Evolutionary conservation across 2,113 vertebrate genomes (phyloP).

Genomic region (Coptodon bakossiorum): DNA sequence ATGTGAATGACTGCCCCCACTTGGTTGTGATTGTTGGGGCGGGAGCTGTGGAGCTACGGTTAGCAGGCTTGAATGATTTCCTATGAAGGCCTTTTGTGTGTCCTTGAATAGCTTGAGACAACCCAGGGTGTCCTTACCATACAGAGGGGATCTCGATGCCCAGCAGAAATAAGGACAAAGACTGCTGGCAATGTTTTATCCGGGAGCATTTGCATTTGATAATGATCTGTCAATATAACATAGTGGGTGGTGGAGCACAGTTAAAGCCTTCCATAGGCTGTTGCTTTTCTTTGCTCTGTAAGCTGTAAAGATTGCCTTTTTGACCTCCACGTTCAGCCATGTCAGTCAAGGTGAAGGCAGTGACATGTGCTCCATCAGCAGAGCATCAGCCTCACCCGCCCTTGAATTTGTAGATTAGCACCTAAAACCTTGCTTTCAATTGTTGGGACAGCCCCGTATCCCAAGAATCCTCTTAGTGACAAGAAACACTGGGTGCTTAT

Average conservation of each 20-base stretch:
- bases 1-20: conserved; percentile 24
- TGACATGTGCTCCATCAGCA: background rate
- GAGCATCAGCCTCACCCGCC: background rate
- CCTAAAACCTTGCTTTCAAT: conserved; percentile 53
- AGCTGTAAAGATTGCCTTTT: background rate
- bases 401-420: conserved; percentile 50
- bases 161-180: background rate
- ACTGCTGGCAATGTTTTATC: background rate
- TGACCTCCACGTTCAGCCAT: background rate
- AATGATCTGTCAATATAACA: background rate
- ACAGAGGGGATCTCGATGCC: conserved; percentile 10
- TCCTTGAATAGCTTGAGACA: conserved; percentile 23
- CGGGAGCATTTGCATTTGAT: conserved; percentile 3
- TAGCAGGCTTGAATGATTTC: conserved; percentile 27
- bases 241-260: background rate
- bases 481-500: conserved; percentile 43
- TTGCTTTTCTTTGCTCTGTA: background rate
- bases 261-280: background rate
- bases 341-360: conserved; percentile 19
- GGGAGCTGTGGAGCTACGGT: background rate
- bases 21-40: conserved; percentile 33
- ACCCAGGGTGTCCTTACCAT: background rate
- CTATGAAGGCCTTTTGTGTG: conserved; percentile 42
- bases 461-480: conserved; percentile 63
- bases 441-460: conserved; percentile 38